Evolutionary conservation across 2,888 invertebrate species (phyloP).

Genomic region (Cataglyphis livida): DNA sequence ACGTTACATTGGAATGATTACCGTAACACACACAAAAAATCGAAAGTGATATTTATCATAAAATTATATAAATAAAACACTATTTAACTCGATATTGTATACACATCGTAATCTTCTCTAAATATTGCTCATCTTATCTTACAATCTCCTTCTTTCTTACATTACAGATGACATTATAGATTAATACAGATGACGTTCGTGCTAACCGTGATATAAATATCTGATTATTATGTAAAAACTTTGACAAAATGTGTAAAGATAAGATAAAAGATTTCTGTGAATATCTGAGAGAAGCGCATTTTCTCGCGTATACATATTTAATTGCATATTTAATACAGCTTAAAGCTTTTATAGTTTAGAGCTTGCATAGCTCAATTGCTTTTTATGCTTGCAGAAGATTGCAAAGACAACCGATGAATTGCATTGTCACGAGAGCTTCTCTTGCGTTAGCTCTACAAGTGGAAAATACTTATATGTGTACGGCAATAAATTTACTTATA

Average conservation of each 20-base stretch:
- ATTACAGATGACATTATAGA: background rate
- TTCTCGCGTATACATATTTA: background rate
- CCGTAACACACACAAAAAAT: background rate
- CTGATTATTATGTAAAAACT: conserved; percentile 11
- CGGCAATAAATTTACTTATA: conserved; percentile 12
- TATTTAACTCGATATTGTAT: background rate
- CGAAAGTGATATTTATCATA: background rate
- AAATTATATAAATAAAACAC: background rate
- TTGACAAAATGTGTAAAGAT: background rate
- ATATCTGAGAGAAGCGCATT: background rate
- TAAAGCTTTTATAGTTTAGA: background rate
- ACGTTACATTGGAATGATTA: background rate
- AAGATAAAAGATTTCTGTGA: background rate
- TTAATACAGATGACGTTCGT: background rate
- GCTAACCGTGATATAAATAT: conserved; percentile 1
- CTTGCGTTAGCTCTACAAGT: background rate
- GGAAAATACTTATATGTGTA: background rate
- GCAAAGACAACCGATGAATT: background rate
- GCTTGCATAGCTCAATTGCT: background rate
- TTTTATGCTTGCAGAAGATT: background rate
- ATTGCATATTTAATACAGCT: background rate
- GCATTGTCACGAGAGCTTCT: background rate
- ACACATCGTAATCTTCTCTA: background rate
- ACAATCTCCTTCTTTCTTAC: background rate
- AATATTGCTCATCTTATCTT: background rate